Percentiles rank a stretch among this genome's conserved stretches.
Evolutionary conservation across 2,797 vertebrate species (phyloP).

Genomic region (Delichon dasypus): DNA sequence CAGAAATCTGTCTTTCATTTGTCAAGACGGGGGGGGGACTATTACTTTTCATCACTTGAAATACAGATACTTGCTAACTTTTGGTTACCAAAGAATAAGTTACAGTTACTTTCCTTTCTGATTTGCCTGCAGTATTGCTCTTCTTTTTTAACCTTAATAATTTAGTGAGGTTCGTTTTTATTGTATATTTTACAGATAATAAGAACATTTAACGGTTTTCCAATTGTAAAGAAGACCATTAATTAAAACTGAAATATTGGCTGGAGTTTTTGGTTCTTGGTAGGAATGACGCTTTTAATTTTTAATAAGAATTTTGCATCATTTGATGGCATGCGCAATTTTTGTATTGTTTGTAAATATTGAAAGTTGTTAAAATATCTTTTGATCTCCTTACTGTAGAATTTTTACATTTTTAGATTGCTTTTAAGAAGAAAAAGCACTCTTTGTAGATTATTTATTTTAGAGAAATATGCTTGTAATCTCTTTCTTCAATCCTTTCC

Average conservation of each 20-base stretch:
- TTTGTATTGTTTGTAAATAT: constrained; percentile 88
- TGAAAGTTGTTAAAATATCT: constrained; percentile 82
- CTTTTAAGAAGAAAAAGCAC: constrained; percentile 64
- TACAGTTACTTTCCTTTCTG: constrained; percentile 63
- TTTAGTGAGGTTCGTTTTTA: constrained; percentile 68
- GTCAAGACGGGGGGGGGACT: constrained; percentile 38
- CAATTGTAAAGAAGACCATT: constrained; percentile 69
- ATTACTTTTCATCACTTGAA: constrained; percentile 76
- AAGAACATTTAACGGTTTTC: constrained; percentile 65
- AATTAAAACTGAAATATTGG: constrained; percentile 64
- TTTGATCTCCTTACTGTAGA: constrained; percentile 79
- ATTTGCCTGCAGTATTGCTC: constrained; percentile 75
- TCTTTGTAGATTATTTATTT: constrained; percentile 77
- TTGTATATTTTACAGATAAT: constrained; percentile 69
- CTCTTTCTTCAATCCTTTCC: constrained; percentile 47
- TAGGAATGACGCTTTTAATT: constrained; percentile 71
- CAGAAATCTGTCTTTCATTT: constrained; percentile 65
- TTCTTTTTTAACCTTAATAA: constrained; percentile 62
- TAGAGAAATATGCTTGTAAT: constrained; percentile 76
- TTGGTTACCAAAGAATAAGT: constrained; percentile 93
- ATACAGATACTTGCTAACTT: constrained; percentile 74
- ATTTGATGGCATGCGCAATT: constrained; percentile 79
- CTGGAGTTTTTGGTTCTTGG: constrained; percentile 60
- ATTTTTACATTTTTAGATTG: constrained; percentile 82
- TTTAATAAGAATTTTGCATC: constrained; percentile 74